Evolutionary conservation across 1,140 invertebrate species (phyloP), one percentile per base, ranked within the genome.

Genomic region (Littorina saxatilis): DNA sequence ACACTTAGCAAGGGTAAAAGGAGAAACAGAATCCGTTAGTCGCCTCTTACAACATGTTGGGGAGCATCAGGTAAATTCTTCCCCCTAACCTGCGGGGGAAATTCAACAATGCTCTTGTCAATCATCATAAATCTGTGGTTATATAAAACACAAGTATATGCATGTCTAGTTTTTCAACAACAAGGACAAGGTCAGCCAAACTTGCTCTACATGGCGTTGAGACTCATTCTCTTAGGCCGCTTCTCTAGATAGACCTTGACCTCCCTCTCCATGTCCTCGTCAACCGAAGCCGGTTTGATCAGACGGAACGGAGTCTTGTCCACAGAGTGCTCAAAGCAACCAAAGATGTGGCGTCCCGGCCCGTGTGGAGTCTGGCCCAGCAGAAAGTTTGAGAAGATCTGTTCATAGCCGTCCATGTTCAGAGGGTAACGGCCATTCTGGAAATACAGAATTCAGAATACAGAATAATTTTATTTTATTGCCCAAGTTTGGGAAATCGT

Each of bases 311-410:
- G 81, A 20, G 43, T 74, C 20, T 63, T 55, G 3, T 74, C 32
- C 7, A 80, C 37, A 4, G 61, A 80, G 43, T 88, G 86, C 61
- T 87, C 85, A 79, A 89, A 90, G 81, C 89, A 90, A 23, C 88
- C 89, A 72, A 90, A 90, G 29, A 90, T 87, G 58, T 87, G 87
- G 15, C 86, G 80, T 0, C 89, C 89, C 0, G 89, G 89, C 0
- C 88, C 87, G 43, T 85, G 81, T 5, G 87, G 87, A 9, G 89
- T 90, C 37, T 84, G 84, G 11, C 89, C 88, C 35, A 90, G 81
- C 29, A 90, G 81, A 68, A 90, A 90, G 82, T 90, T 90, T 50
- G 89, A 84, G 80, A 90, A 90, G 27, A 90, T 86, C 79, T 89
- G 89, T 32, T 89, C 85, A 43, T 87, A 88, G n/a, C 87, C 82